Evolutionary conservation across 2,113 vertebrate genomes (phyloP).

Genomic region (Corynorhinus townsendii): DNA sequence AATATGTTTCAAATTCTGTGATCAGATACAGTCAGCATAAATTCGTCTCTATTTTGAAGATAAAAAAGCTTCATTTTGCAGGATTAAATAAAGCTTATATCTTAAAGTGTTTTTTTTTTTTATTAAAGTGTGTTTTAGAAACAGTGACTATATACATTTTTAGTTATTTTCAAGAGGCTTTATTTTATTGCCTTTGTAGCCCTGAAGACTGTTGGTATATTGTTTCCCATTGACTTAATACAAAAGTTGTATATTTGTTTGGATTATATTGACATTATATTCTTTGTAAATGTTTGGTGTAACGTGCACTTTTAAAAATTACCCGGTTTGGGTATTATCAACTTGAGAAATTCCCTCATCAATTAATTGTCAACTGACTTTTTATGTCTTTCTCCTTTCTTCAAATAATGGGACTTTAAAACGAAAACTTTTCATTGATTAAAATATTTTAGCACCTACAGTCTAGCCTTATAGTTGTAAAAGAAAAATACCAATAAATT

Average conservation of each 20-base stretch:
- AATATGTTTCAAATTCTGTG: conserved; percentile 57
- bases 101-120: conserved; percentile 42
- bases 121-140: conserved; percentile 45
- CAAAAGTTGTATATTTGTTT: conserved; percentile 81
- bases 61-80: conserved; percentile 57
- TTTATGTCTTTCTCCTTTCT: conserved; percentile 54
- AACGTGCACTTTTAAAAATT: conserved; percentile 78
- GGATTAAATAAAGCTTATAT: conserved; percentile 36
- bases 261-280: conserved; percentile 75
- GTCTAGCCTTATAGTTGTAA: conserved; percentile 57
- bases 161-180: conserved; percentile 56
- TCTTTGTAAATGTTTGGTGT: conserved; percentile 79
- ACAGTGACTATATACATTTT: conserved; percentile 63
- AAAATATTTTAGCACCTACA: conserved; percentile 58
- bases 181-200: conserved; percentile 65
- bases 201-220: conserved; percentile 68
- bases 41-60: conserved; percentile 45
- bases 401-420: conserved; percentile 21
- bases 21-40: conserved; percentile 58
- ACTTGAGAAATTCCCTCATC: conserved; percentile 66
- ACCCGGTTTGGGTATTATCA: conserved; percentile 55
- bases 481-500: conserved; percentile 43
- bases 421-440: conserved; percentile 45
- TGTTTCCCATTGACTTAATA: conserved; percentile 72
- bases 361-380: conserved; percentile 48